Base-by-base conservation (phyloP, 2,797 vertebrate species). In the Dryobates pubescens region DNA sequence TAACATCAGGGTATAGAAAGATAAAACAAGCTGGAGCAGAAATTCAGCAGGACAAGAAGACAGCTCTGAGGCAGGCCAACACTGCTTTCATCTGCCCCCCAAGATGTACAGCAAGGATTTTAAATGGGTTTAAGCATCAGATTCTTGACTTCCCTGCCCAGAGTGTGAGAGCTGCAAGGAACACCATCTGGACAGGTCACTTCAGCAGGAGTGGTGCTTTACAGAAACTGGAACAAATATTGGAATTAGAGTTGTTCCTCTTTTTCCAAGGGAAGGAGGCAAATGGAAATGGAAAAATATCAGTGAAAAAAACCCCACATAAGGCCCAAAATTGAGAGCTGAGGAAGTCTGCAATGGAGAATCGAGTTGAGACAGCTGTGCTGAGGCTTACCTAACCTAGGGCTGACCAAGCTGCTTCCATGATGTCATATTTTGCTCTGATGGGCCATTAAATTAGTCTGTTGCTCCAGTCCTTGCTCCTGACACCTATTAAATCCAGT, bases 261-360 rank as follows among this genome's bases (percentile, higher is more conserved):
- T 83, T 43, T 95, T 94, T 88, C 93, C 94, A 92, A 38, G 77
- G 61, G 47, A 94, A 83, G 71, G 75, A 92, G 67, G 38, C 87
- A 43, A 96, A 79, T 92, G 62, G 87, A 96, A 93, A 96, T 91
- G 93, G 89, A 96, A 96, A 96, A 84, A 69, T 10, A 10, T 68
- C 82, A 82, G 82, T 74, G 90, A 93, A 89, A 83, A 86, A 88
- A 86, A 2, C 8, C 70, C 9, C 70, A 89, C 20, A 38, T 1
- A 88, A 69, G 51, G 82, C 77, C 88, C 71, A 56, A 74, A 93
- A 71, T 62, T 91, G 45, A 80, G 93, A 95, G 80, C 93, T 56
- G 80, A 95, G 94, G 94, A 96, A 95, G 86, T 94, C 81, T 92
- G 94, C 92, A 95, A 88, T 71, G 93, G 93, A 93, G 89, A 94